phyloP scores from a whole-genome alignment of 1,140 invertebrate species.

The Drosophila ambigua region DNA sequence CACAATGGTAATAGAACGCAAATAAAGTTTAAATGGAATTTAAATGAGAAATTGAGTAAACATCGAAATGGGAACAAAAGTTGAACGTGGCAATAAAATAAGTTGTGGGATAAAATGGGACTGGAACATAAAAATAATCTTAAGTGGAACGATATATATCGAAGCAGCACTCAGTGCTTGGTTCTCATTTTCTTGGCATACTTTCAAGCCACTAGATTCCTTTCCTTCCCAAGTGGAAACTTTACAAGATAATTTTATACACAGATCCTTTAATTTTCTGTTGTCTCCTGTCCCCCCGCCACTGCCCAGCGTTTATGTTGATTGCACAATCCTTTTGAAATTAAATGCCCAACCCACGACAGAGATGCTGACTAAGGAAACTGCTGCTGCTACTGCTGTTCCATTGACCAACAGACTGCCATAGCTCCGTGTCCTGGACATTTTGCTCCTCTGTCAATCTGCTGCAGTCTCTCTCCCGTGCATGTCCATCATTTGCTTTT shows the following conservation, averaged over 20 bases:
- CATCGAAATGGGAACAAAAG: too few relatives aligned
- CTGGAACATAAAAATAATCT: too few relatives aligned
- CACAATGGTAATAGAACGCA: too few relatives aligned
- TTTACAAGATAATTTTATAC: slow-evolving; percentile 6
- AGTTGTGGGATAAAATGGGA: too few relatives aligned
- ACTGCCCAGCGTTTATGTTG: neutral
- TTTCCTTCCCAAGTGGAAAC: too few relatives aligned
- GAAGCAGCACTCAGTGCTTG: neutral
- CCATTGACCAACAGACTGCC: slow-evolving; percentile 38
- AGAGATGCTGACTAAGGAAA: slow-evolving; percentile 31
- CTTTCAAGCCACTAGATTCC: neutral
- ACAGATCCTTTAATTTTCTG: slow-evolving; percentile 9
- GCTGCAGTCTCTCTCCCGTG: slow-evolving; percentile 12
- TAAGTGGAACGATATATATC: too few relatives aligned
- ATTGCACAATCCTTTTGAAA: slow-evolving; percentile 45
- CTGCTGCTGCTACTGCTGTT: neutral
- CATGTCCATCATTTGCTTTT: slow-evolving; percentile 76
- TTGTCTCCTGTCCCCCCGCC: neutral
- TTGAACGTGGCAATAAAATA: too few relatives aligned
- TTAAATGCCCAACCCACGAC: slow-evolving; percentile 34
- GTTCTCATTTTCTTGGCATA: slow-evolving; percentile 15
- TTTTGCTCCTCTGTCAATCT: too few relatives aligned
- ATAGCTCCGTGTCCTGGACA: too few relatives aligned
- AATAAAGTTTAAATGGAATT: too few relatives aligned
- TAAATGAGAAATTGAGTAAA: too few relatives aligned